Evolutionary conservation across 2,888 invertebrate species (phyloP), one percentile per base, ranked within the genome.

Genomic region (Andrena praecox): DNA sequence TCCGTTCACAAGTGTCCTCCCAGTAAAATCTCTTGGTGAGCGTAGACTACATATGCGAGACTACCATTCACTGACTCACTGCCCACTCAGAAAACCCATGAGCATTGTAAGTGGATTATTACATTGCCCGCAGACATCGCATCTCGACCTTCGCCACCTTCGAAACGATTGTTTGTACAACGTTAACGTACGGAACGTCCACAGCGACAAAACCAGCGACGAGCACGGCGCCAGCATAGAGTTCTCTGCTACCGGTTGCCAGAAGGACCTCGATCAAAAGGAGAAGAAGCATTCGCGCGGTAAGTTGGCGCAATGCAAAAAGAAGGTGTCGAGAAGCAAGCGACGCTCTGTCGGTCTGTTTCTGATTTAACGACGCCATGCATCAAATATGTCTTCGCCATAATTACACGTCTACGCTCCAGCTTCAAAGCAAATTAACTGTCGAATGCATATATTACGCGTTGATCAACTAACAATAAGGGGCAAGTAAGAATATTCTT

Each of bases 151-250:
- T 24, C 88, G 85, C 27, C 88, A 88, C 24, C 85, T 91, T 20
- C 87, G 77, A 52, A 86, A 71, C 31, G 89, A 89, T 56, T 91
- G 91, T 62, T 90, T 88, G 33, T 91, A 91, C 80, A 85, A 77
- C 20, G 88, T 88, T 0, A 90, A 81, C 68, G 90, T 91, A 4
- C 82, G 82, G 16, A 90, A 85, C 56, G 56, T 91, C 20, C 64
- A 62, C 16, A 68, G 77, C 16, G 64, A 63, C 5, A 71, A 72
- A 2, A 80, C 52, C 27, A 69, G 7, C 10, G 82, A 90, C 8
- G 87, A 85, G 16, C 88, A 89, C n/a, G 88, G 89, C 8, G 77
- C 83, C n/a, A 89, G 83, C 10, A 88, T 91, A 59, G 91, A 91
- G 63, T 91, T 91, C 24, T 80, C 88, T 3, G 86, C 91, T 24